These are phyloP conservation scores for Tachina fera DNA, from an alignment of 2,888 invertebrate genomes.

Conservation along the genomic window DNA sequence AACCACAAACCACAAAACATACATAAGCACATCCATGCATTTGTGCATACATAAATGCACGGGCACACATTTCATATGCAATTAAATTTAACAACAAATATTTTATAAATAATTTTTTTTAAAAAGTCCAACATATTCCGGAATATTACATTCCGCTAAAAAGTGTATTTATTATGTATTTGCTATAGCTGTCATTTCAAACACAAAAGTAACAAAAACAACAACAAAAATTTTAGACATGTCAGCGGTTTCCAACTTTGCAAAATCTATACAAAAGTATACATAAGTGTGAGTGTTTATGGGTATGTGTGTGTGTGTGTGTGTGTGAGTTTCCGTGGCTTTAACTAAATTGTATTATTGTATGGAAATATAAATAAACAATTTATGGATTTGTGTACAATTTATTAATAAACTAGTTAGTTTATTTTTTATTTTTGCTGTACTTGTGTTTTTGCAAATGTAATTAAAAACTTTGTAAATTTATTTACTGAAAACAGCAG, in stretches of 20 bases:
- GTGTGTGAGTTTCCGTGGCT: not conserved
- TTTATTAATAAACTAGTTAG: slow-evolving; percentile 1
- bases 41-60: not conserved
- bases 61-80: slow-evolving; percentile 20
- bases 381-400: slow-evolving; percentile 29
- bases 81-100: slow-evolving; percentile 8
- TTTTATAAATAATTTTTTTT: not conserved
- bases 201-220: slow-evolving; percentile 23
- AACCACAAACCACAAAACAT: slow-evolving; percentile 47
- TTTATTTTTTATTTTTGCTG: not conserved
- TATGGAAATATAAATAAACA: slow-evolving; percentile 47
- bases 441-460: slow-evolving; percentile 25
- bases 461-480: slow-evolving; percentile 53
- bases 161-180: slow-evolving; percentile 28
- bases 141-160: slow-evolving; percentile 26
- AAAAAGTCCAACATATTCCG: slow-evolving; percentile 25
- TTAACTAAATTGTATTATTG: not conserved
- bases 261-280: slow-evolving; percentile 8
- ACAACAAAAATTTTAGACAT: slow-evolving; percentile 26
- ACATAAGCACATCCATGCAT: not conserved
- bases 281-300: too few species aligned
- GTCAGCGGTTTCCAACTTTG: slow-evolving; percentile 64
- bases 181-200: slow-evolving; percentile 49
- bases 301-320: not conserved
- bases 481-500: slow-evolving; percentile 9